phyloP scores from a whole-genome alignment of 2,888 invertebrate species.

The Drosophila subsilvestris region DNA sequence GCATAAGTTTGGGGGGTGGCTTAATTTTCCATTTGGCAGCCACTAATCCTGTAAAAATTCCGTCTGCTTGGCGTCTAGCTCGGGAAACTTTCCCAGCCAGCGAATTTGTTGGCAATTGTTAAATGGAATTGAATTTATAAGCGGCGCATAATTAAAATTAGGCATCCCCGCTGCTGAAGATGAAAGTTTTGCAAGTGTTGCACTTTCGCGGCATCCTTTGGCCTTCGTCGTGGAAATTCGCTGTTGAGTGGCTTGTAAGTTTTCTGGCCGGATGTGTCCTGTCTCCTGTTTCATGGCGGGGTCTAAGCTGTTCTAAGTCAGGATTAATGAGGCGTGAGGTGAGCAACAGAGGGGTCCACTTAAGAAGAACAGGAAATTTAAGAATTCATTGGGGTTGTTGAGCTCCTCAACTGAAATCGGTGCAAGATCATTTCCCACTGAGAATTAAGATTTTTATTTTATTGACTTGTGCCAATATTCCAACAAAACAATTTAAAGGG shows the following conservation, averaged over 20 bases:
- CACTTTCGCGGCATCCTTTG: conserved; percentile 49
- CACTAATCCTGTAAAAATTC: conserved; percentile 74
- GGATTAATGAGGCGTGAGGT: conserved; percentile 17
- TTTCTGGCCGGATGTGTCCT: conserved; percentile 43
- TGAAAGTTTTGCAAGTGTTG: conserved; percentile 69
- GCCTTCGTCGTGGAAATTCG: conserved; percentile 22
- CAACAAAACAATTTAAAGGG: too few species aligned
- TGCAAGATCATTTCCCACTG: too few species aligned
- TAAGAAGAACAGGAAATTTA: not conserved
- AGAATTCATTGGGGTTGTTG: not conserved
- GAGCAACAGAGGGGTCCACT: not conserved
- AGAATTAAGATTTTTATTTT: too few species aligned
- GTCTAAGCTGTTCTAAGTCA: not conserved
- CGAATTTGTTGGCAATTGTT: conserved; percentile 73
- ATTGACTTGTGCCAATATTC: too few species aligned
- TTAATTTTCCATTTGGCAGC: conserved; percentile 72
- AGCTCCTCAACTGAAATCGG: not conserved
- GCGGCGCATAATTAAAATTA: conserved; percentile 77
- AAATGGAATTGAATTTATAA: conserved; percentile 79
- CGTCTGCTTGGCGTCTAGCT: conserved; percentile 57
- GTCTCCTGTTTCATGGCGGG: conserved; percentile 4
- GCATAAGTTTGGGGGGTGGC: conserved; percentile 56
- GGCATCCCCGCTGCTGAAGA: conserved; percentile 59
- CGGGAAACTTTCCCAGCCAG: conserved; percentile 45
- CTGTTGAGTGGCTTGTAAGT: conserved; percentile 43